Conservation (phyloP, 2,113 vertebrate species). For the Onychostruthus taczanowskii region DNA sequence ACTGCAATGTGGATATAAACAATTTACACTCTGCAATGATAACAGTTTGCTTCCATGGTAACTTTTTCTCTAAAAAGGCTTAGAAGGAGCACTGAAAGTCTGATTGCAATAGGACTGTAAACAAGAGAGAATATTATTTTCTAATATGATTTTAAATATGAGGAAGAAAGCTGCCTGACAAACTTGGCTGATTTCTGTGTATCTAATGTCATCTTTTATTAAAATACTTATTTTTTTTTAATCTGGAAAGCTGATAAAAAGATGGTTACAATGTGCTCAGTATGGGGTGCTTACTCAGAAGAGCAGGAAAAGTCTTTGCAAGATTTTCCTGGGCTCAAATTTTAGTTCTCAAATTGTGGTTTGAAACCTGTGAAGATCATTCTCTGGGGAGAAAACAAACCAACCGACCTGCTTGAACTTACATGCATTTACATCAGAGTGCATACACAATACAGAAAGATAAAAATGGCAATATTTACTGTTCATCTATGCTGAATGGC, state of each 20-base stretch:
- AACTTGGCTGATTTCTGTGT: conserved; percentile 45
- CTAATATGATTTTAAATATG: conserved; percentile 12
- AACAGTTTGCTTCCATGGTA: conserved; percentile 39
- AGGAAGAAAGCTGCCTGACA: conserved; percentile 22
- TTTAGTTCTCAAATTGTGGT: conserved; percentile 38
- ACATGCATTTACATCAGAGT: conserved; percentile 34
- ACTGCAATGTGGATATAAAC: neutral
- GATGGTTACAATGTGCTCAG: neutral
- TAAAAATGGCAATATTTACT: conserved; percentile 52
- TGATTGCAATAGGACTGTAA: conserved; percentile 37
- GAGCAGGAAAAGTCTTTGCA: neutral
- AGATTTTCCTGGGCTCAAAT: neutral
- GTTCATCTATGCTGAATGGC: conserved; percentile 36
- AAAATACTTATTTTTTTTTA: conserved; percentile 23
- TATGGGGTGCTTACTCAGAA: neutral
- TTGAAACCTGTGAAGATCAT: conserved; percentile 62
- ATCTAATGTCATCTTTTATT: conserved; percentile 22
- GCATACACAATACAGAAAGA: conserved; percentile 3
- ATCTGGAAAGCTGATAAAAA: conserved; percentile 1
- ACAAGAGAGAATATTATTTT: conserved; percentile 36
- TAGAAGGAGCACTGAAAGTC: conserved; percentile 70
- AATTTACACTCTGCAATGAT: neutral
- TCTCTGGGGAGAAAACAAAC: conserved; percentile 1
- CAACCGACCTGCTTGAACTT: conserved; percentile 19
- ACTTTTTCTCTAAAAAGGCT: conserved; percentile 56